Conservation (phyloP, 2,888 invertebrate species). For the Hipparchia semele region DNA sequence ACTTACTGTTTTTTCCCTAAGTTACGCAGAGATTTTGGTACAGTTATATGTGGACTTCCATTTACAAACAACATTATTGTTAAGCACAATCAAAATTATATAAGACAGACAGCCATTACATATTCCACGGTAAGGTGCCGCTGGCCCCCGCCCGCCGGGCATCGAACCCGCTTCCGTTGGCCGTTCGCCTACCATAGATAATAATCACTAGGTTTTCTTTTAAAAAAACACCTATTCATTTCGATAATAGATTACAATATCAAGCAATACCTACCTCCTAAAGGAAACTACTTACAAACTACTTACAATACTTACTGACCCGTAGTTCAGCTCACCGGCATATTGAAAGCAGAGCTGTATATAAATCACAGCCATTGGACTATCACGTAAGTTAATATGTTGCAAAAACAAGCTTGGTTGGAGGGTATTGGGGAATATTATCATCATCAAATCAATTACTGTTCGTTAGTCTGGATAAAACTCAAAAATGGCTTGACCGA, state of each 20-base stretch:
- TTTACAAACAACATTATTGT: not conserved
- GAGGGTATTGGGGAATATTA: too few relatives aligned
- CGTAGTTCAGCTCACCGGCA: too few relatives aligned
- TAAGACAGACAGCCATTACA: constrained; percentile 49
- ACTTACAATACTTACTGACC: not conserved
- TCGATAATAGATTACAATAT: not conserved
- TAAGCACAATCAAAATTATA: constrained; percentile 22
- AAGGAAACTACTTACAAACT: too few relatives aligned
- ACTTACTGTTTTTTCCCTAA: not conserved
- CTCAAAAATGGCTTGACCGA: too few relatives aligned
- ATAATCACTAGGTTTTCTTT: constrained; percentile 26
- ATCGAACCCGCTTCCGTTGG: constrained; percentile 70
- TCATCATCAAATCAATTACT: too few relatives aligned
- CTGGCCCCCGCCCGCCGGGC: constrained; percentile 60
- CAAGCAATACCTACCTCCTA: too few relatives aligned
- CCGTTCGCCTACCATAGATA: constrained; percentile 37
- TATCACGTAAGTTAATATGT: too few relatives aligned
- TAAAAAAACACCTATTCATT: constrained; percentile 9
- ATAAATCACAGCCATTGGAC: too few relatives aligned
- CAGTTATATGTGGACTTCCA: not conserved
- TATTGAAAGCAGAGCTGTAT: too few relatives aligned
- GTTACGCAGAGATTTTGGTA: not conserved
- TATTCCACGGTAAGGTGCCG: constrained; percentile 67
- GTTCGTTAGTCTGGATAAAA: too few relatives aligned
- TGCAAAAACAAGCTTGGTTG: too few relatives aligned